Base-by-base conservation (phyloP, 1,140 invertebrate genomes). In the Heliconius melpomene region DNA sequence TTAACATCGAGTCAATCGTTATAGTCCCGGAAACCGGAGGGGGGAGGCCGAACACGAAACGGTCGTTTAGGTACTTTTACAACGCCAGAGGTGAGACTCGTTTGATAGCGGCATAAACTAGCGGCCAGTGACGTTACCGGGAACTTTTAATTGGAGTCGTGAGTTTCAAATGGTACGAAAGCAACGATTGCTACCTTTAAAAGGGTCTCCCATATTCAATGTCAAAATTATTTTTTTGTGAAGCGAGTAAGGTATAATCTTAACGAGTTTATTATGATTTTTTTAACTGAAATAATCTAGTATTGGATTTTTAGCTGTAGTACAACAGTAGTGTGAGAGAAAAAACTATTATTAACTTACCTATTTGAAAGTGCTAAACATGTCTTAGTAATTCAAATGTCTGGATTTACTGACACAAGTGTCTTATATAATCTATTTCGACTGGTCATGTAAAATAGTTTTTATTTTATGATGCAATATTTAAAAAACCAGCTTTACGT, bases 1-100 rank as follows among this genome's bases (percentile, higher is more conserved):
- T 82, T 84, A 83, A 81, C 72, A 71, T 83, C 66, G 78, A 83
- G 79, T 70, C 74, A 75, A 82, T 84, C 80, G 80, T 82, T 83
- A 79, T 50, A 73, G 74, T 77, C 54, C 72, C 72, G 78, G 73
- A 78, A 75, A 83, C 78, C 13, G 36, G 76, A 72, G 36, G 76
- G 72, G 72, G 81, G 54, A 23, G 57, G 77, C 72, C 66, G 32
- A 75, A 80, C 60, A 78, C 79, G 74, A 80, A 80, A 29, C 74
- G 73, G n/a, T 75, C 52, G n/a, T 81, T 75, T 76, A 38, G 66
- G 23, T 71, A 84, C 81, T 76, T 82, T 79, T 84, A 75, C 38
- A 74, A 70, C 60, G 57, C 50, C 38, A 77, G 72, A 79, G 81
- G 75, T 73, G 75, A 76, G 74, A 77, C 72, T 81, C 70, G 70